Evolutionary conservation across 37 sponge, comb jelly and placozoan genomes (phyloP).

Genomic region (Lycopodina hypogea): DNA sequence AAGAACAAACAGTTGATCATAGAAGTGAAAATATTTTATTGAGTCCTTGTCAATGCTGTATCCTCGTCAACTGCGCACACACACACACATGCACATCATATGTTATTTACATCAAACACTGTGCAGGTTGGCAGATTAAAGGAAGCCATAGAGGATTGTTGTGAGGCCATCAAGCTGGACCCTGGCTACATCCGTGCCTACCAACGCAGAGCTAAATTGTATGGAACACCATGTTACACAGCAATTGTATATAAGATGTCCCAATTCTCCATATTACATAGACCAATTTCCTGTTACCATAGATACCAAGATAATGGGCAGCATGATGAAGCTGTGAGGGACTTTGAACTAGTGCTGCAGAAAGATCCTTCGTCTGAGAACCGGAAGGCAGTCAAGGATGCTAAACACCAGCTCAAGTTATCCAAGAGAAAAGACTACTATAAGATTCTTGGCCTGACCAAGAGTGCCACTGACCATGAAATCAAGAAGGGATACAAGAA

Average conservation of each 20-base stretch:
- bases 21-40: no score
- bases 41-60: no score
- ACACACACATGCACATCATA: no score
- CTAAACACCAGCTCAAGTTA: constrained; percentile 71
- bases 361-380: constrained; percentile 72
- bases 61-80: no score
- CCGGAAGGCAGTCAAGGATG: constrained; percentile 60
- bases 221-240: constrained; percentile 5
- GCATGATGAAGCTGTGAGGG: constrained; percentile 96
- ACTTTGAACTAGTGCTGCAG: constrained; percentile 75
- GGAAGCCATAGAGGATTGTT: constrained; percentile 81
- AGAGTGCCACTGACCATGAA: constrained; percentile 74
- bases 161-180: constrained; percentile 83
- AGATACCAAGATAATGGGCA: constrained; percentile 82
- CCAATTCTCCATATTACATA: background rate
- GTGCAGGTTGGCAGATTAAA: constrained; percentile 55
- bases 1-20: no score
- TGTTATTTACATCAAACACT: background rate
- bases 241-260: no score
- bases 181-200: constrained; percentile 80
- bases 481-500: constrained; percentile 94
- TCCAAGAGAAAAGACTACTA: constrained; percentile 98
- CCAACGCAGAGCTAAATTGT: constrained; percentile 86
- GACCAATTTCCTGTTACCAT: background rate
- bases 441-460: constrained; percentile 82